phyloP scores from a whole-genome alignment of 2,888 invertebrate species.

The Himalopsyche tibetana region DNA sequence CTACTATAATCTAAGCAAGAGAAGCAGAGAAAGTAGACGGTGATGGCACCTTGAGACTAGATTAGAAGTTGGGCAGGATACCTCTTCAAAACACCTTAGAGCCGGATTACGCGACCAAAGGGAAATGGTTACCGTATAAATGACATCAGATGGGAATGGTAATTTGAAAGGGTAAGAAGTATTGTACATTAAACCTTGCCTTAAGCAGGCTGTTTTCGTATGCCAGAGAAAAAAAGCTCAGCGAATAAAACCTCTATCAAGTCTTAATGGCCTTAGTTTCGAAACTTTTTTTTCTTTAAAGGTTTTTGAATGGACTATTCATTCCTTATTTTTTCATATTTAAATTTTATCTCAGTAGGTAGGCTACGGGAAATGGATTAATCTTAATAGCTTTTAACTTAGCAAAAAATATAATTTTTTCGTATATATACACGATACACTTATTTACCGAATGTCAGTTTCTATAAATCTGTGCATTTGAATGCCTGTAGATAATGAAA shows the following conservation, averaged over 20 bases:
- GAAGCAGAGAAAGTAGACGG: neutral
- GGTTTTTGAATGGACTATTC: too few species aligned
- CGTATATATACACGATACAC: too few species aligned
- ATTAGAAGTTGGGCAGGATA: conserved; percentile 63
- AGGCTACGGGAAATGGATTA: too few species aligned
- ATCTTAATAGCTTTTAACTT: too few species aligned
- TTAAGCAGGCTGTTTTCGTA: conserved; percentile 12
- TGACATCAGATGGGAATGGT: conserved; percentile 31
- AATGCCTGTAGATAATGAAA: too few species aligned
- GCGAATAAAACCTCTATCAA: neutral
- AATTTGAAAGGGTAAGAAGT: conserved; percentile 34
- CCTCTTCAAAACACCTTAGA: conserved; percentile 64
- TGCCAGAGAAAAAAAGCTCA: neutral
- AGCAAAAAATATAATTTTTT: too few species aligned
- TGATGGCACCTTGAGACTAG: conserved; percentile 60
- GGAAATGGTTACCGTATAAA: conserved; percentile 46
- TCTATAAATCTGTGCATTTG: too few species aligned
- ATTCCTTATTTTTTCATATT: too few species aligned
- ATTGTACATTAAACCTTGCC: conserved; percentile 17
- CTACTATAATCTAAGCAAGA: neutral
- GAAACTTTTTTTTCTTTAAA: too few species aligned
- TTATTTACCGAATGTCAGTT: too few species aligned
- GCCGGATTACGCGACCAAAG: conserved; percentile 59
- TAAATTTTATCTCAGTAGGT: too few species aligned
- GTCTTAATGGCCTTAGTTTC: neutral